Base-by-base conservation (phyloP, 1,140 invertebrate genomes). In the Macrosteles quadrilineatus region DNA sequence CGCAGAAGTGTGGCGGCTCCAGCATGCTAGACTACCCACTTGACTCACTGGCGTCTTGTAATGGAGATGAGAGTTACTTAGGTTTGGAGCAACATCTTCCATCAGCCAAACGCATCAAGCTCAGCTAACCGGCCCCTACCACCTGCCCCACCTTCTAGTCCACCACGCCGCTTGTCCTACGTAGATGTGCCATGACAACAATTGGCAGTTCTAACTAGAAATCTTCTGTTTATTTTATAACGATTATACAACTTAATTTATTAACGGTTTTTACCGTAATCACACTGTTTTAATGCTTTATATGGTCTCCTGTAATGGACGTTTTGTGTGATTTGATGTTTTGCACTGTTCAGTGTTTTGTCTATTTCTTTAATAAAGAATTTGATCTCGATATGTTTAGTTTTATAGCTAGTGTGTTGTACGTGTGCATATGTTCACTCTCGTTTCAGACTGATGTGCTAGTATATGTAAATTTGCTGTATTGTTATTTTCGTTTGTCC, bases 241-340 rank as follows among this genome's bases (percentile, higher is more conserved):
- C 32, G 14, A 14, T 36, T 36, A 36, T 36, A 36, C 32, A 36
- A 36, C 4, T 36, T 36, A 6, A 36, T 36, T 36, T 36, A 36
- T 36, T 36, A 36, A 36, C 32, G 32, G 32, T 36, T 36, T 36
- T 36, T 36, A 14, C 32, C 32, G 32, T 36, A 6, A 6, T 36
- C 32, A 36, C 32, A 36, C n/a, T n/a, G 32, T 23, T 50, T 50
- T 50, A 50, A 3, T 50, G 17, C 47, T 50, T 50, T 50, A 50
- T 50, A 50, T 50, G 47, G 21, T 19, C 47, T 19, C 47, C n/a
- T 19, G 21, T 6, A 50, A 50, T 50, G 17, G 47, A 19, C 47
- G 47, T 50, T 50, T 50, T 50, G 47, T 50, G 47, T 50, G 47
- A 50, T 23, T 50, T 50, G 47, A 50, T 50, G 47, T 50, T 50